Evolutionary conservation across 2,113 vertebrate genomes (phyloP), one percentile per base, ranked within the genome.

Genomic region (Nibea coibor): DNA sequence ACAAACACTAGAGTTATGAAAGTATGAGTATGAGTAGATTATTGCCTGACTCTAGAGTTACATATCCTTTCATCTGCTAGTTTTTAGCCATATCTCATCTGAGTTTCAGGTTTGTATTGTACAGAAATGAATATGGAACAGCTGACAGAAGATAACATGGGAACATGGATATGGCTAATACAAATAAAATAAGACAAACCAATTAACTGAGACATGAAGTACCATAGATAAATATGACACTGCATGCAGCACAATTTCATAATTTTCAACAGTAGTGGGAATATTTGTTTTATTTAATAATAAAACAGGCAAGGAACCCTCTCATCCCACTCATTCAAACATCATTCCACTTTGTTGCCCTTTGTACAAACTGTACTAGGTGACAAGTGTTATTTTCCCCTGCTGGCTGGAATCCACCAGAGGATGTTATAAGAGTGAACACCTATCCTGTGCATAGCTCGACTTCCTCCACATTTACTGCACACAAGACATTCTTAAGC

Each of bases 371-470:
- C 10, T 12, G 10, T 24, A 17, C n/a, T 17, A 75, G 50, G 42
- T 82, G 73, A 81, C 68, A 81, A 20, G 39, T 48, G 22, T 64
- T 82, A 50, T 82, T 82, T 76, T 68, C 47, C 68, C 4, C 7
- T 0, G 10, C 26, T 77, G 81, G 78, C 57, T 62, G 9, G 15
- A 82, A 53, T 83, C 76, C 83, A 85, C 28, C 35, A 39, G 43
- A 75, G 92, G 92, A 93, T 87, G 87, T 93, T 87, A 4, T 76
- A 69, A n/a, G 62, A 83, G 88, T 87, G 71, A 91, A 92, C 85
- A 85, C 91, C 82, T 92, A 88, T 93, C 93, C 91, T 92, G 91
- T 88, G 75, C 47, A 48, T 0, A 58, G 22, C 73, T 78, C 17
- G 3, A 17, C 71, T 91, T 90, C 83, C 86, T 84, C 56, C 85